Percentiles rank a stretch among this genome's conserved stretches.
phyloP scores from a whole-genome alignment of 2,888 invertebrate species.

The Amaurobius ferox region DNA sequence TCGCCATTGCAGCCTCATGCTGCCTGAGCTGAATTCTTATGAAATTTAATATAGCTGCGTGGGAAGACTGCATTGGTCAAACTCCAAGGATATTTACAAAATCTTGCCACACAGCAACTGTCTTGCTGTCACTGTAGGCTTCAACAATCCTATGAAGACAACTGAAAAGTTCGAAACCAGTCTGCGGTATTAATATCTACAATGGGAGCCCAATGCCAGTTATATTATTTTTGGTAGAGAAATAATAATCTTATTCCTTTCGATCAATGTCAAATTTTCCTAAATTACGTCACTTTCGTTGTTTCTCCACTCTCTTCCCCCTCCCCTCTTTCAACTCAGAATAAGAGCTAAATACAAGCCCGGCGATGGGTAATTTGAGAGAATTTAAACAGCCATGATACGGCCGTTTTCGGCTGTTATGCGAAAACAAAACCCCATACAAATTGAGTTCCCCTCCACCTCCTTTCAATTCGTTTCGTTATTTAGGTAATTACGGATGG shows the following conservation, averaged over 20 bases:
- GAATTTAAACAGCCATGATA: slow-evolving; percentile 70
- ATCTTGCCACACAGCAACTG: no score
- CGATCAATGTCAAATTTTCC: not conserved
- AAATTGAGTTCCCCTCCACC: slow-evolving; percentile 52
- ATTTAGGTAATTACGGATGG: slow-evolving; percentile 25
- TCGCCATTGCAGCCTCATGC: no score
- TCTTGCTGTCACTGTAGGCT: no score
- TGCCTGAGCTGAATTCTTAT: no score
- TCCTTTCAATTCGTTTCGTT: slow-evolving; percentile 19
- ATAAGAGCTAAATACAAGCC: slow-evolving; percentile 16
- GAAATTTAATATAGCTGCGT: no score
- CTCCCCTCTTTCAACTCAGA: not conserved
- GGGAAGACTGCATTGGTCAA: no score
- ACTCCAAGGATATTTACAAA: no score
- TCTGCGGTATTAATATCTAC: no score
- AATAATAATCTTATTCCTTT: not conserved
- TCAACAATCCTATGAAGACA: no score
- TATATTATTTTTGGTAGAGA: no score
- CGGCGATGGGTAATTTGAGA: slow-evolving; percentile 51
- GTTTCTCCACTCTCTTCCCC: slow-evolving; percentile 22
- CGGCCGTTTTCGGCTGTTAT: slow-evolving; percentile 67
- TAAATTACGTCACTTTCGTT: not conserved
- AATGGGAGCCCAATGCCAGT: no score
- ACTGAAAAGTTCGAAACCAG: no score
- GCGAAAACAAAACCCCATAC: slow-evolving; percentile 58